Percentiles rank a stretch among this genome's conserved stretches.
Evolutionary conservation across 2,888 invertebrate genomes (phyloP).

Genomic region (Xestoiulus laeticollis): DNA sequence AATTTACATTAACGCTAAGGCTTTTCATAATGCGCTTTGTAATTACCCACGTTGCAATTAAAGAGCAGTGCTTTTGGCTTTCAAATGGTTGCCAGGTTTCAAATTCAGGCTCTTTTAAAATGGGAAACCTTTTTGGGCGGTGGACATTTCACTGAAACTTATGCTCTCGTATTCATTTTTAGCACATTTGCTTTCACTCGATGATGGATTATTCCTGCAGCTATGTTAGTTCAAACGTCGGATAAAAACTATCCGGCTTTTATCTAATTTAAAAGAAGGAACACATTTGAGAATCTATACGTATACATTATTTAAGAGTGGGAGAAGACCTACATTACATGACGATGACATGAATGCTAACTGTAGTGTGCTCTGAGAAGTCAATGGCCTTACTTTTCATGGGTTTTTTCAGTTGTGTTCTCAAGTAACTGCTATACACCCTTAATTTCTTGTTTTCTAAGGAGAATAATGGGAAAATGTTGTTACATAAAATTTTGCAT

Average conservation of each 20-base stretch:
- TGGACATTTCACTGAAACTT: background rate
- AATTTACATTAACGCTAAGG: background rate
- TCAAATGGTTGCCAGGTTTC: background rate
- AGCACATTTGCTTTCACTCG: background rate
- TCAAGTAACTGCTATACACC: no score
- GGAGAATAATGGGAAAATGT: no score
- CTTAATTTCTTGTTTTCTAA: no score
- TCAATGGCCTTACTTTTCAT: background rate
- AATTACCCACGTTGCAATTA: slow-evolving; percentile 16
- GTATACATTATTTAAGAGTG: background rate
- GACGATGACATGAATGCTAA: background rate
- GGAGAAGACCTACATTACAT: background rate
- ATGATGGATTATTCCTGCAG: background rate
- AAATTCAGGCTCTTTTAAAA: background rate
- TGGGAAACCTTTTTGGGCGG: background rate
- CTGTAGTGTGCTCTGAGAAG: background rate
- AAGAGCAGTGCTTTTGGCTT: background rate
- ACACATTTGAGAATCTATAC: background rate
- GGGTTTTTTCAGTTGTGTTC: background rate
- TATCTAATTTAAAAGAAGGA: background rate
- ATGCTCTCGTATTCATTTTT: background rate
- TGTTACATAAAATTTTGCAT: no score
- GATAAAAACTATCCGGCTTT: background rate
- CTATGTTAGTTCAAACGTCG: slow-evolving; percentile 3
- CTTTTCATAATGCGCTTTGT: slow-evolving; percentile 20